Percentiles rank a stretch among this genome's conserved stretches.
These are phyloP conservation scores for Origma solitaria DNA, from an alignment of 2,113 vertebrate species.

Conservation along the genomic window DNA sequence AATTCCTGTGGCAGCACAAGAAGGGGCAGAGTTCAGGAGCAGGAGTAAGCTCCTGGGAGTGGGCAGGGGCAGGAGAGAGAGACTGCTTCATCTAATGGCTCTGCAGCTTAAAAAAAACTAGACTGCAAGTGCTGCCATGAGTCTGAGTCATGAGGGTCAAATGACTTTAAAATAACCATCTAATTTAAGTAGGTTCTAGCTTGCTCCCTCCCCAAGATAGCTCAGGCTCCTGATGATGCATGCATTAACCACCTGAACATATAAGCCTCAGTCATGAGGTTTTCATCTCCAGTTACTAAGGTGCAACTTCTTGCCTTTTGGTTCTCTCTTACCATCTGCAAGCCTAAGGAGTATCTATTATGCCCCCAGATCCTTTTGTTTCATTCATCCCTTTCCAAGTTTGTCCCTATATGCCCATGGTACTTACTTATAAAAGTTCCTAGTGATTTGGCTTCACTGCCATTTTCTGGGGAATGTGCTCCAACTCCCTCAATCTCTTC, in stretches of 20 bases:
- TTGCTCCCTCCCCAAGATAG: not conserved
- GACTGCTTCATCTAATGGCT: not conserved
- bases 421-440: not conserved
- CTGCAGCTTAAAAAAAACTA: not conserved
- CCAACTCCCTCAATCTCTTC: not conserved
- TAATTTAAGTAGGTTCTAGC: slow-evolving; percentile 25
- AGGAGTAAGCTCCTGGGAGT: slow-evolving; percentile 37
- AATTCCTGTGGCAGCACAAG: not conserved
- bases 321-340: not conserved
- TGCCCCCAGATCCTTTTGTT: not conserved
- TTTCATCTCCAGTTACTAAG: not conserved
- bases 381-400: not conserved
- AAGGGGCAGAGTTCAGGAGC: slow-evolving; percentile 34
- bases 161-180: slow-evolving; percentile 27
- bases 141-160: slow-evolving; percentile 36
- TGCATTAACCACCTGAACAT: not conserved
- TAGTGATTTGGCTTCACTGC: not conserved
- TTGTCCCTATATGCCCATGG: not conserved
- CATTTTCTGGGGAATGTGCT: not conserved
- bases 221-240: not conserved
- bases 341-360: not conserved
- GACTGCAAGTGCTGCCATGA: not conserved
- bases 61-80: slow-evolving; percentile 2
- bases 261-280: not conserved
- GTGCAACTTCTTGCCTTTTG: not conserved